phyloP scores from a whole-genome alignment of 2,113 vertebrate genomes.

The Eudorcas thomsonii region DNA sequence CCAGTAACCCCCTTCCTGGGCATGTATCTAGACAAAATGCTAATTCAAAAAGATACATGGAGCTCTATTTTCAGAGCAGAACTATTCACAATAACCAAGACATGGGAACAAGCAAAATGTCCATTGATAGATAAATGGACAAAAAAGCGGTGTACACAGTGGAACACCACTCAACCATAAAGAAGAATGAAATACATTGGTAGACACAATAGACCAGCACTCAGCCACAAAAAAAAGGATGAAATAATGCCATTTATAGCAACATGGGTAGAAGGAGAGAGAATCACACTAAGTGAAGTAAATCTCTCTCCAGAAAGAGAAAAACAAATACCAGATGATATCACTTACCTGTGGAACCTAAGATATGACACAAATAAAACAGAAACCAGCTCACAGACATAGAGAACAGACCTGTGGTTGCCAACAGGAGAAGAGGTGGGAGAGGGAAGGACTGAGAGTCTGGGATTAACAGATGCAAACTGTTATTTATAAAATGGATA shows the following conservation, averaged over 20 bases:
- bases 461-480: not conserved
- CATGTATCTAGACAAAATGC: not conserved
- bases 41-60: not conserved
- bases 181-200: not conserved
- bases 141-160: not conserved
- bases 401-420: not conserved
- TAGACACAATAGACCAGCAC: not conserved
- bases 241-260: not conserved
- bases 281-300: not conserved
- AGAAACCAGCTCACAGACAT: not conserved
- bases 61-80: not conserved
- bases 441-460: not conserved
- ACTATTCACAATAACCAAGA: not conserved
- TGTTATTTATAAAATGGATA: not conserved
- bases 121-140: not conserved
- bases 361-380: not conserved
- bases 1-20: not conserved
- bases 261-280: not conserved
- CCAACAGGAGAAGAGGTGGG: too few relatives aligned
- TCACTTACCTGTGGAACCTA: not conserved
- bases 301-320: not conserved
- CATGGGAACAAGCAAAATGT: not conserved
- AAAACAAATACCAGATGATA: not conserved
- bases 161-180: not conserved
- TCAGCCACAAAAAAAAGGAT: not conserved